Percentiles rank a stretch among this genome's conserved stretches.
Conservation (phyloP, 2,113 vertebrate species). For the Genyomyrus donnyi region DNA sequence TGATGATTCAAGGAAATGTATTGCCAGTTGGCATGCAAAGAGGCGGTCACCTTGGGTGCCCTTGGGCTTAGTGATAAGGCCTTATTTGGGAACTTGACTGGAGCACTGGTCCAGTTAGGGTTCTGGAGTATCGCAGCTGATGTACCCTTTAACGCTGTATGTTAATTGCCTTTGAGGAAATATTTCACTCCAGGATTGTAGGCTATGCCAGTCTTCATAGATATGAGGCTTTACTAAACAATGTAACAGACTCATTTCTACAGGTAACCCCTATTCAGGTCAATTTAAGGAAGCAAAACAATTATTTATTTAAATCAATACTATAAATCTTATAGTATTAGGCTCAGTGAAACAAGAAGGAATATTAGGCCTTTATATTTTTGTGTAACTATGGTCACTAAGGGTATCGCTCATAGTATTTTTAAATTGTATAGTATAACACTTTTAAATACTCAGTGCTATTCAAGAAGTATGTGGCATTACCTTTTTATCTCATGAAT, state of each 20-base stretch:
- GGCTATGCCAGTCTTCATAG: background rate
- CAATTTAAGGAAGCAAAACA: background rate
- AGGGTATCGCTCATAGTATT: background rate
- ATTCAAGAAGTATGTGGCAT: background rate
- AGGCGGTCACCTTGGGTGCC: background rate
- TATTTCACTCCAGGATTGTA: background rate
- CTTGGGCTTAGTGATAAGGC: background rate
- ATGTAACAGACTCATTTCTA: background rate
- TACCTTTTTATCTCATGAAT: background rate
- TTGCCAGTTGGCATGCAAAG: background rate
- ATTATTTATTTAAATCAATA: background rate
- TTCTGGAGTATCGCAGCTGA: background rate
- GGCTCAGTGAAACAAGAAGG: background rate
- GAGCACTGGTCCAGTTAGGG: background rate
- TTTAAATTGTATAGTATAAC: background rate
- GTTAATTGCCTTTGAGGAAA: background rate
- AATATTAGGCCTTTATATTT: background rate
- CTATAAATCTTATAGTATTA: background rate
- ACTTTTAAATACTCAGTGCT: background rate
- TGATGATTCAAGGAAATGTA: background rate
- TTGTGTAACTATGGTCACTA: background rate
- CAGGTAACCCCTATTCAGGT: background rate
- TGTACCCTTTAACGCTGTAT: background rate
- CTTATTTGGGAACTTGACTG: background rate
- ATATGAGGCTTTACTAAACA: background rate